Evolutionary conservation across 2,888 invertebrate genomes (phyloP), one percentile per base, ranked within the genome.

Genomic region (Crematogaster levior): DNA sequence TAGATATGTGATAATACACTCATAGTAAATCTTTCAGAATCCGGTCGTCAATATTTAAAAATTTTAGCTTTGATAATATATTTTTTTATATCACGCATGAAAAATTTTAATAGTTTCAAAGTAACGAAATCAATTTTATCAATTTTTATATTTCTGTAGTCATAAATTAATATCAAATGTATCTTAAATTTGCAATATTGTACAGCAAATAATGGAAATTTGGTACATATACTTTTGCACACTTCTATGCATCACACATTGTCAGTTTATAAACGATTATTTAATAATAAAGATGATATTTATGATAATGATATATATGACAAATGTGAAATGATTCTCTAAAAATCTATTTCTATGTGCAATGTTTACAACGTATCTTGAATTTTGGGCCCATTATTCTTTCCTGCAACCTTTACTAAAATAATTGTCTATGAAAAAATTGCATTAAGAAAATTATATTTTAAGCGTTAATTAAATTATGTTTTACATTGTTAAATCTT

Each of bases 401-500:
- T 21, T 63, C 7, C 24, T 82, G 18, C 66, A 65, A 27, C 12
- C 18, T 46, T 37, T 15, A 40, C 24, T 37, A 37, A 46, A 58
- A 63, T 63, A 83, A 65, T 70, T 81, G 24, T 2, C n/a, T 63
- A 56, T 56, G 30, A 63, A 43, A 80, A 81, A 18, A 34, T 9
- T 51, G 10, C 12, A 37, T 58, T 70, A 21, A 68, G 37, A 81
- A 68, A 48, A 34, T 53, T 65, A 51, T 79, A 15, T 63, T 63
- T 43, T 63, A 63, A 63, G n/a, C n/a, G n/a, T n/a, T n/a, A 2
- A 66, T 51, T 77, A 80, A 80, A 83, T 58, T 83, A 79, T 72
- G 80, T 83, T 61, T n/a, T 72, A 72, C 30, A 43, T 72, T 43
- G 43, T 48, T 58, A 77, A 65, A 58, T 68, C 21, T 34, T 75